Percentiles rank a stretch among this genome's conserved stretches.
These are phyloP conservation scores for Ormyrus nitidulus DNA, from an alignment of 2,888 invertebrate genomes.

Conservation along the genomic window DNA sequence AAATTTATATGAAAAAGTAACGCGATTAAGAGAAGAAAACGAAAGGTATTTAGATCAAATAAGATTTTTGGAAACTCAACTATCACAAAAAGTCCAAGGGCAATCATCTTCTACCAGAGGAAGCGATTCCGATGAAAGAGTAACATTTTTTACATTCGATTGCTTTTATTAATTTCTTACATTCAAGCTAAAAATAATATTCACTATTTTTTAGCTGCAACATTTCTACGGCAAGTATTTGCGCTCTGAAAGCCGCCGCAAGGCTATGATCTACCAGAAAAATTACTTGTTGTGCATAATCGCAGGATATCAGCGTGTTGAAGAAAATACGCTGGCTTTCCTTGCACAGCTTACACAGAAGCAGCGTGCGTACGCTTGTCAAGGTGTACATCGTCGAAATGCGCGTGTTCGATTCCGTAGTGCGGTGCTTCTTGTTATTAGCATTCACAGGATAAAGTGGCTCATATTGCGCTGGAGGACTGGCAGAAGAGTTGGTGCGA, in stretches of 20 bases:
- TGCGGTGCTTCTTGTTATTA: conserved; percentile 78
- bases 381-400: conserved; percentile 60
- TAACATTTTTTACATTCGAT: conserved; percentile 14
- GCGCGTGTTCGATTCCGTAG: conserved; percentile 75
- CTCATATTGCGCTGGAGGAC: conserved; percentile 81
- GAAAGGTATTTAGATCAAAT: conserved; percentile 62
- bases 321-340: conserved; percentile 75
- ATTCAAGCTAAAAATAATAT: background rate
- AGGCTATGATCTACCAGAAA: conserved; percentile 94
- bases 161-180: conserved; percentile 13
- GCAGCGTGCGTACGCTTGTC: conserved; percentile 62
- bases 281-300: conserved; percentile 87
- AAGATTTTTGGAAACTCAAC: conserved; percentile 63
- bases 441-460: conserved; percentile 82
- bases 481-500: conserved; percentile 78
- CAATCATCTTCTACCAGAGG: conserved; percentile 46
- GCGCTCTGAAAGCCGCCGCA: conserved; percentile 89
- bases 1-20: conserved; percentile 65
- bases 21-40: conserved; percentile 65
- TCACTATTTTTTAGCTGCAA: conserved; percentile 74
- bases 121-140: conserved; percentile 70
- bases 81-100: conserved; percentile 54
- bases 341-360: conserved; percentile 74
- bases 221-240: conserved; percentile 83
- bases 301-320: conserved; percentile 78